phyloP scores from a whole-genome alignment of 2,113 vertebrate species.

The Elachura formosa region DNA sequence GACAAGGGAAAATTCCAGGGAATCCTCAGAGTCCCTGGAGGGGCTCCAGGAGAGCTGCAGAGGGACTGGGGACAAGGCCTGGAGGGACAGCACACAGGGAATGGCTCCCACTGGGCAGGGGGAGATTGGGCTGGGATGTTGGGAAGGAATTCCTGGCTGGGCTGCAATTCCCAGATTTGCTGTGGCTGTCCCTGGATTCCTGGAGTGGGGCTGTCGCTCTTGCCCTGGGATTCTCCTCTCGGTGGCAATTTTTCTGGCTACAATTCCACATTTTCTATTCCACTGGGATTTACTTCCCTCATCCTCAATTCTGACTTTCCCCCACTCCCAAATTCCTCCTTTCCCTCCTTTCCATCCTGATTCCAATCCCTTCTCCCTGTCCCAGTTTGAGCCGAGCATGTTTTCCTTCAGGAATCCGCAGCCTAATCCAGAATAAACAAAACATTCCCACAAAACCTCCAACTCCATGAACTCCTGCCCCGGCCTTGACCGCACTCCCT shows the following conservation, averaged over 20 bases:
- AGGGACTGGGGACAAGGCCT: too few relatives aligned
- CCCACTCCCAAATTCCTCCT: background rate
- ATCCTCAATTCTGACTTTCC: background rate
- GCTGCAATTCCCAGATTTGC: too few relatives aligned
- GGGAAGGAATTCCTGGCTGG: too few relatives aligned
- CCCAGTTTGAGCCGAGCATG: background rate
- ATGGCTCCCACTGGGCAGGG: too few relatives aligned
- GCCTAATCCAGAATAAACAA: background rate
- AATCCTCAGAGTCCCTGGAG: too few relatives aligned
- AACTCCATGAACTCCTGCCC: background rate
- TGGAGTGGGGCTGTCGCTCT: accelerated
- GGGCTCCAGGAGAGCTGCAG: too few relatives aligned
- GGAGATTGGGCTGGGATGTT: too few relatives aligned
- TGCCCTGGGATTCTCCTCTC: background rate
- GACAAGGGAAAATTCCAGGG: too few relatives aligned
- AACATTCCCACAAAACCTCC: background rate
- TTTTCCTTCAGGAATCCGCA: background rate
- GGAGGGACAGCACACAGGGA: too few relatives aligned
- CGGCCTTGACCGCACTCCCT: background rate
- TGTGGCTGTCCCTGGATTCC: too few relatives aligned
- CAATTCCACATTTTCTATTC: background rate
- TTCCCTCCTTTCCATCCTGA: background rate
- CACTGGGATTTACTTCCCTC: background rate
- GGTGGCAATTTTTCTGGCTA: background rate
- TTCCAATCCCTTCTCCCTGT: background rate